Base-by-base conservation (phyloP, 2,113 vertebrate genomes). In the Hylia prasina region DNA sequence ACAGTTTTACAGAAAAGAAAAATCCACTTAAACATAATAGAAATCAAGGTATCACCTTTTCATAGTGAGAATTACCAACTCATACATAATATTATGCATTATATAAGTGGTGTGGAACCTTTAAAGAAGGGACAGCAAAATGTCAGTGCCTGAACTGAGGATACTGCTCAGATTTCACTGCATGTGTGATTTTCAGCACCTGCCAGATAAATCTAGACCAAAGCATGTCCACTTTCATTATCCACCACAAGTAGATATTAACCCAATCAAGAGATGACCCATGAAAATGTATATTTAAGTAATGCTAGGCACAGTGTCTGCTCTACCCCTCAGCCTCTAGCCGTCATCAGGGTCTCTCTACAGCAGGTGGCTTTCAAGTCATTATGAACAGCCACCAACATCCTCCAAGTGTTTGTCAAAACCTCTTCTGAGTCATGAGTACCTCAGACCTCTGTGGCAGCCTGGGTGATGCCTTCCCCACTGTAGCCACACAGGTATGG, bases 31-130 rank as follows among this genome's bases (percentile, higher is more conserved):
- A 93, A 95, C 65, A 83, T 85, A 96, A 94, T 70, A 87, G 84
- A 93, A 96, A 92, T 91, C 87, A 93, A 96, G 58, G 45, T 76
- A 51, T 86, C 65, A 37, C 30, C 71, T 92, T 93, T 87, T 73
- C 90, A 57, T 51, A 77, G 70, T 23, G 4, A 70, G 78, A 82
- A 14, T 54, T 73, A 80, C 54, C 53, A 80, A 80, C n/a, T 56
- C 1, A 5, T 42, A 61, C 18, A 13, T 82, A 94, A 75, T 23
- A n/a, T 78, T 92, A 61, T 56, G 58, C 4, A 0, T 82, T 48
- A 42, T 45, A 7, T 68, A 84, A 87, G 35, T 80, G 75, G 21
- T 45, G 35, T 28, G 42, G 45, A 87, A 57, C 78, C 27, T 82
- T 89, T 72, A 66, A 76, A 51, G 54, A 70, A 79, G 22, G 53